A percentile compares a stretch with the other conserved stretches of the same genome.
phyloP scores from a whole-genome alignment of 2,113 vertebrate genomes.

The Turnix velox region DNA sequence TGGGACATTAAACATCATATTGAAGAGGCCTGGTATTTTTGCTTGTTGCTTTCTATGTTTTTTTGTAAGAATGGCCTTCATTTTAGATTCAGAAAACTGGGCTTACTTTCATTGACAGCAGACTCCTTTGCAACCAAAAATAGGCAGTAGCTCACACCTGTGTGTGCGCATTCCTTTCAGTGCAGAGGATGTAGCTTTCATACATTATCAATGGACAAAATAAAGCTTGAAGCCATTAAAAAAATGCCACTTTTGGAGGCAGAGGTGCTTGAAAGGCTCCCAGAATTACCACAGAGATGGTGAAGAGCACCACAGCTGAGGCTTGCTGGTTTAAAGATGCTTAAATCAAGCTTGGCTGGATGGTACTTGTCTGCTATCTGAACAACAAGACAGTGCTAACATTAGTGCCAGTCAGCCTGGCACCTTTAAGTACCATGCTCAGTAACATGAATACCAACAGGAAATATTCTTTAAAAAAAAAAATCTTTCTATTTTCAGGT shows the following conservation, averaged over 20 bases:
- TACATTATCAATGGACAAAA: background rate
- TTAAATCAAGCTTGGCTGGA: background rate
- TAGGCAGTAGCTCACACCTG: background rate
- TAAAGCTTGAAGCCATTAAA: background rate
- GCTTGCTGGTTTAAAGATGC: background rate
- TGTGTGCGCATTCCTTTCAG: background rate
- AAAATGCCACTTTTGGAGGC: background rate
- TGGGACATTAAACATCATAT: background rate
- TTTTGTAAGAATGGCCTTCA: background rate
- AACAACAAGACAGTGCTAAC: background rate
- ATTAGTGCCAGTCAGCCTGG: background rate
- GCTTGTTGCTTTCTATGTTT: too few relatives aligned
- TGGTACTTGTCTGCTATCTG: background rate
- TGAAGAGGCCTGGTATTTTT: background rate
- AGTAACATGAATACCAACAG: background rate
- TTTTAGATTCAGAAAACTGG: background rate
- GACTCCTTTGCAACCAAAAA: background rate
- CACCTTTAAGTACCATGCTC: background rate
- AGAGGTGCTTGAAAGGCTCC: background rate
- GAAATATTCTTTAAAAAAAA: background rate
- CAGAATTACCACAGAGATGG: background rate
- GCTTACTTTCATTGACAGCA: background rate
- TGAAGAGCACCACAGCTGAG: background rate
- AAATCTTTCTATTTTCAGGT: conserved; percentile 71
- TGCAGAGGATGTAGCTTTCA: background rate